A percentile compares a stretch with the other conserved stretches of the same genome.
Evolutionary conservation across 1,140 invertebrate genomes (phyloP).

Genomic region (Aphis craccivora): DNA sequence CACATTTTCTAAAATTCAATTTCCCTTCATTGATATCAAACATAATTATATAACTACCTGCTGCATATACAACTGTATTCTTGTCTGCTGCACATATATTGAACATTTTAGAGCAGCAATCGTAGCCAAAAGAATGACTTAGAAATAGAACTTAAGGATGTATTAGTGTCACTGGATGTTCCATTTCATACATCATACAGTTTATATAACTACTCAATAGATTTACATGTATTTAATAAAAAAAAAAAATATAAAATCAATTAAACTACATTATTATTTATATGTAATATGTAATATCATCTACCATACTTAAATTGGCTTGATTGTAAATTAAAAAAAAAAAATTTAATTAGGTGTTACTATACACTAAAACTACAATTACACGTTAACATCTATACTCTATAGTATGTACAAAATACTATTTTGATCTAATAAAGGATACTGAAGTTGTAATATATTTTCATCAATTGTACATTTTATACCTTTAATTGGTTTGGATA

Average conservation of each 20-base stretch:
- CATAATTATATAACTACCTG: constrained; percentile 82
- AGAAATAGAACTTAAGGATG: constrained; percentile 36
- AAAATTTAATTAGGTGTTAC: no score
- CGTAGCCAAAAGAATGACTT: constrained; percentile 87
- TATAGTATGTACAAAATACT: neutral
- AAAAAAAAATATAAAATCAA: no score
- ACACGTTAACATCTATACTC: neutral
- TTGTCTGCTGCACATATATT: constrained; percentile 80
- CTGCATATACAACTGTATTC: constrained; percentile 76
- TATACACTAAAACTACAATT: neutral
- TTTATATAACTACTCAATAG: neutral
- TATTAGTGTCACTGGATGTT: neutral
- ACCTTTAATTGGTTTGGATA: constrained; percentile 56
- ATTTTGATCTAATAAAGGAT: constrained; percentile 59
- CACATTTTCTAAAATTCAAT: constrained; percentile 74
- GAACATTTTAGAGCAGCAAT: constrained; percentile 76
- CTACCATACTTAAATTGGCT: no score
- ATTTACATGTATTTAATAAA: neutral
- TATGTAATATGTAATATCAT: no score
- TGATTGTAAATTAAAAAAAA: no score
- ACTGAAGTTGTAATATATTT: constrained; percentile 60
- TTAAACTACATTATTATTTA: neutral
- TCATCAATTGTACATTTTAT: constrained; percentile 34
- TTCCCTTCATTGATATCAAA: constrained; percentile 73
- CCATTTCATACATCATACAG: no score